phyloP scores from a whole-genome alignment of 2,888 invertebrate genomes.

The Hedychridium roseum region DNA sequence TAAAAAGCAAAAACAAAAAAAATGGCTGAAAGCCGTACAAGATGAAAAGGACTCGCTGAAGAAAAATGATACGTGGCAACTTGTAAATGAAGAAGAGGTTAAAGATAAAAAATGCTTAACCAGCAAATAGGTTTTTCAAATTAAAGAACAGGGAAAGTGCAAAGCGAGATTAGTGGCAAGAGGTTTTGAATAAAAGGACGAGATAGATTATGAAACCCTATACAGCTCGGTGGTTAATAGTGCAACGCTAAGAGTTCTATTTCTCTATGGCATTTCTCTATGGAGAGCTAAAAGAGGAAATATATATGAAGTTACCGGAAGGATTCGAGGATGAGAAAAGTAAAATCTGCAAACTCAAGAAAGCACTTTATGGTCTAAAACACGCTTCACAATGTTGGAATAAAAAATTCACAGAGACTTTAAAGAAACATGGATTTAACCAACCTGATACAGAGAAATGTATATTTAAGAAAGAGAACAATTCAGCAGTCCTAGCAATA shows the following conservation, averaged over 20 bases:
- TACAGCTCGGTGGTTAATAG: not conserved
- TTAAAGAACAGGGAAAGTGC: not conserved
- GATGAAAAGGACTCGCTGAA: not conserved
- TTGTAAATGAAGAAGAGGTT: not conserved
- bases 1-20: not conserved
- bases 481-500: conserved; percentile 14
- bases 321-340: not conserved
- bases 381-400: conserved; percentile 8
- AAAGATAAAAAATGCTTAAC: not conserved
- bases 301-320: conserved; percentile 1
- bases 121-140: not conserved
- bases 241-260: not conserved
- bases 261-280: conserved; percentile 2
- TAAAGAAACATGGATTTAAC: conserved; percentile 13
- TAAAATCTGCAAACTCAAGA: conserved; percentile 1
- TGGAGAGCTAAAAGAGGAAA: not conserved
- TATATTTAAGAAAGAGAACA: conserved; percentile 18
- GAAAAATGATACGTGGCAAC: conserved; percentile 1
- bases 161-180: not conserved
- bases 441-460: conserved; percentile 13
- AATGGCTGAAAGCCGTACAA: not conserved
- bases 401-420: conserved; percentile 8
- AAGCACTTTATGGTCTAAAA: conserved; percentile 1
- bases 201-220: not conserved
- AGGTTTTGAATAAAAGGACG: not conserved